Percentiles rank a stretch among this genome's conserved stretches.
phyloP scores from a whole-genome alignment of 2,888 invertebrate species.

The Diaprepes abbreviatus region DNA sequence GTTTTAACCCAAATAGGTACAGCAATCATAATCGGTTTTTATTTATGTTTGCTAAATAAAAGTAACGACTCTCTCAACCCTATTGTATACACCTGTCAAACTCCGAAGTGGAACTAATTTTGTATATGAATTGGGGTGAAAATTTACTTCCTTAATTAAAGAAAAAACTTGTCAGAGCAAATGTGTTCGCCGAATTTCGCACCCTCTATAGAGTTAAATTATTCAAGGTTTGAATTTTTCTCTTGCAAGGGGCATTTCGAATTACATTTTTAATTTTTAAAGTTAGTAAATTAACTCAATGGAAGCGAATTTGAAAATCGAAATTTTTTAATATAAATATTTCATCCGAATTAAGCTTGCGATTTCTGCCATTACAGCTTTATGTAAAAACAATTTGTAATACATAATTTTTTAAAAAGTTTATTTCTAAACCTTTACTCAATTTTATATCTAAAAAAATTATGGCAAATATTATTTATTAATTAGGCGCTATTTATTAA shows the following conservation, averaged over 20 bases:
- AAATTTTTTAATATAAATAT: slow-evolving; percentile 10
- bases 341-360: too few relatives aligned
- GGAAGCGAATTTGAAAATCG: not conserved
- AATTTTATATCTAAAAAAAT: too few relatives aligned
- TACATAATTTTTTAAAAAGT: too few relatives aligned
- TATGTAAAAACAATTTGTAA: too few relatives aligned
- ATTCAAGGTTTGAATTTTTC: slow-evolving; percentile 14
- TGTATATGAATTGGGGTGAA: slow-evolving; percentile 16
- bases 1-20: too few relatives aligned
- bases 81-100: slow-evolving; percentile 11
- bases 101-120: slow-evolving; percentile 4
- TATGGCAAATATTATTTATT: too few relatives aligned
- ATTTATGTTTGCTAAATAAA: not conserved
- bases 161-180: slow-evolving; percentile 19
- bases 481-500: too few relatives aligned
- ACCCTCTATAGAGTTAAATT: slow-evolving; percentile 12
- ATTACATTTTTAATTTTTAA: slow-evolving; percentile 23
- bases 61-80: not conserved
- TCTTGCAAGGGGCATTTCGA: not conserved
- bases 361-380: too few relatives aligned
- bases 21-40: too few relatives aligned
- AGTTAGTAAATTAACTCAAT: slow-evolving; percentile 3
- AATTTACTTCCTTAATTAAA: slow-evolving; percentile 23
- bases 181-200: slow-evolving; percentile 8
- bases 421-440: too few relatives aligned